phyloP scores from a whole-genome alignment of 2,113 vertebrate genomes.

The Acrocephalus arundinaceus region DNA sequence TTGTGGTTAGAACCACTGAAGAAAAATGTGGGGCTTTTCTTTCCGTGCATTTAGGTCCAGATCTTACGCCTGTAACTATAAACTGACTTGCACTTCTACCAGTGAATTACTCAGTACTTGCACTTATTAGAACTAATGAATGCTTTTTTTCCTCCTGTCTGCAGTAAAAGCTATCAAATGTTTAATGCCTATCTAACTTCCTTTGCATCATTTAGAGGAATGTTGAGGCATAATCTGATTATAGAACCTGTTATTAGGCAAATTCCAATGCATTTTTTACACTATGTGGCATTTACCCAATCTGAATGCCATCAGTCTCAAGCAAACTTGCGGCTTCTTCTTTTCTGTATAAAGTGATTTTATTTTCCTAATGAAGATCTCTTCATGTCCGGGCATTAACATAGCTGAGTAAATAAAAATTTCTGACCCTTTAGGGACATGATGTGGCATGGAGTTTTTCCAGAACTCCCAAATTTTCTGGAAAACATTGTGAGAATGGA shows the following conservation, averaged over 20 bases:
- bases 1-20: neutral
- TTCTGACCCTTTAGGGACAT: neutral
- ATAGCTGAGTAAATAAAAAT: neutral
- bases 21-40: neutral
- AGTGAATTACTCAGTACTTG: neutral
- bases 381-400: neutral
- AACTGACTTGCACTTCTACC: neutral
- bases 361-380: neutral
- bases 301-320: neutral
- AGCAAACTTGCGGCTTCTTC: neutral
- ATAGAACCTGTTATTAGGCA: neutral
- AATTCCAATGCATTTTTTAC: neutral
- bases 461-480: neutral
- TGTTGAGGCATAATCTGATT: neutral
- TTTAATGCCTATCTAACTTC: constrained; percentile 7
- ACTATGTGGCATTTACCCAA: neutral
- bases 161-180: neutral
- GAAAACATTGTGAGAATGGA: neutral
- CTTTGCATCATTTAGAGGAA: constrained; percentile 28
- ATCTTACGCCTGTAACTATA: neutral
- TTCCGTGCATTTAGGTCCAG: neutral
- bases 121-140: constrained; percentile 13
- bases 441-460: neutral
- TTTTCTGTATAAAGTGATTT: neutral
- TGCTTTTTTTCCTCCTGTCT: neutral